Evolutionary conservation across 2,888 invertebrate genomes (phyloP), one percentile per base, ranked within the genome.

Genomic region (Eupithecia abbreviata): DNA sequence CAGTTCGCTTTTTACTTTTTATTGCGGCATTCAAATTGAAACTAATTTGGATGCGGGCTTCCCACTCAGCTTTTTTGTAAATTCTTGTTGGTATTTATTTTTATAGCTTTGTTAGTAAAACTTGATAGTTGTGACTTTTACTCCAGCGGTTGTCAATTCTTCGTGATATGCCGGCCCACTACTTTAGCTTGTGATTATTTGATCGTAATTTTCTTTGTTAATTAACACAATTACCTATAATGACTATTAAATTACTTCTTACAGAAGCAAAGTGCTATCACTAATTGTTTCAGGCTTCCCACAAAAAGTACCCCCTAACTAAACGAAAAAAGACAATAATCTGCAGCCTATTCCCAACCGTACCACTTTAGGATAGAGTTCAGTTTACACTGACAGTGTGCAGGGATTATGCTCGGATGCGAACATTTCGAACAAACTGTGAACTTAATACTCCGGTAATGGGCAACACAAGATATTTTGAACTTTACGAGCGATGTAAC

Each of bases 391-490:
- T 43, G 6, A 68, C 72, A 75, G 43, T 43, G 6, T 55, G 72
- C 30, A 41, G 13, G 72, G 68, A 72, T 75, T 72, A 75, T 72
- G 55, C 18, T 72, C 15, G 62, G 62, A 75, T 75, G 75, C 75
- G 72, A 66, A 58, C 72, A 72, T 75, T 75, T 72, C 30, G 12
- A 68, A 72, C 72, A 68, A 72, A 75, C 51, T 65, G 76, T 76
- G 79, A 75, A 79, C 77, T 74, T 80, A 81, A 80, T 81, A 80
- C 74, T 7, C 71, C 73, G 69, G 67, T 78, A 79, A 77, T 71
- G 55, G 66, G 65, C 72, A 72, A 68, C 72, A 75, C 76, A 75
- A 77, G 77, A 77, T 75, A 79, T 77, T 72, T 77, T 30, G 30
- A 62, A 62, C 62, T 30, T 62, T 62, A 62, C 62, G 30, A 4